Conservation (phyloP, 2,888 invertebrate genomes). For the Deilephila elpenor region DNA sequence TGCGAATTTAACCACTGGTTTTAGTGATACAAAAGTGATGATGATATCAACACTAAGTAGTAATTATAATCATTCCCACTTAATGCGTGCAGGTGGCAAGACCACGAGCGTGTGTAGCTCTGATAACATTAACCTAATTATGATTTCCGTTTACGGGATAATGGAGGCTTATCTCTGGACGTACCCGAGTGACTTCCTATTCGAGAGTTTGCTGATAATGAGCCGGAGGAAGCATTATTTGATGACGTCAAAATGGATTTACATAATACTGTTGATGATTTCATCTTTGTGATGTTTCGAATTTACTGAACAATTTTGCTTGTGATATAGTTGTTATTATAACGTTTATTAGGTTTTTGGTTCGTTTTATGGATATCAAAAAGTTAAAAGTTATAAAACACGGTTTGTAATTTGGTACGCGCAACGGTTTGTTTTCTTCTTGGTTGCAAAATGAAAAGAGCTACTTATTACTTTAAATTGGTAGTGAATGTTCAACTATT, state of each 20-base stretch:
- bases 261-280: background rate
- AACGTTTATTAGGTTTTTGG: no score
- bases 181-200: conserved; percentile 12
- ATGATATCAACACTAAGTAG: no score
- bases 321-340: background rate
- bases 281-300: background rate
- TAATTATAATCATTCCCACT: no score
- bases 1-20: no score
- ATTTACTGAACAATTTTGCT: background rate
- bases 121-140: conserved; percentile 20
- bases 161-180: background rate
- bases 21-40: no score
- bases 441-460: no score
- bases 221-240: background rate
- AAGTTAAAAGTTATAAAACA: no score
- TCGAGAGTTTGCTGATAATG: background rate
- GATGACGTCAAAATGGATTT: background rate
- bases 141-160: conserved; percentile 17
- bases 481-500: no score
- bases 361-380: no score
- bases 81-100: background rate
- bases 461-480: no score
- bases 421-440: no score
- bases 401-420: no score
- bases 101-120: background rate